Base-by-base conservation (phyloP, 2,797 vertebrate species). In the Antrozous pallidus region DNA sequence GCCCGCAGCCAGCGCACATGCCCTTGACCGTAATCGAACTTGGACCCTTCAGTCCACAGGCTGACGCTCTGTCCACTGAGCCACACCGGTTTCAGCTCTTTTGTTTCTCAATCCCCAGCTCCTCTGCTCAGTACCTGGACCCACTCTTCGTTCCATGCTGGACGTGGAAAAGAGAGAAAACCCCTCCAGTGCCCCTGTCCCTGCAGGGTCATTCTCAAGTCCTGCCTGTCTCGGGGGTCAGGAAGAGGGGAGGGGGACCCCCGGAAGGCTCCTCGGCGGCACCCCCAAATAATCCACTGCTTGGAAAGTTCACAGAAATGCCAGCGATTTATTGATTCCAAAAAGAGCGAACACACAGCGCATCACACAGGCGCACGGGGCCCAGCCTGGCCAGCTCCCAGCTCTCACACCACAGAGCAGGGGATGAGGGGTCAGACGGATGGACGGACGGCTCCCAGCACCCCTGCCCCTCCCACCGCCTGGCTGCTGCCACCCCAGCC, bases 311-410 rank as follows among this genome's bases (percentile, higher is more conserved):
- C 58, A 24, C 42, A 65, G 79, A 81, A 24, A 81, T 65, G 79
- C 40, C 79, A 81, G 58, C 79, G 9, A 63, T 81, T 81, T 81
- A 81, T 81, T 81, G 58, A 33, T 33, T 65, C 33, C 79, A 11
- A 33, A 75, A 75, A 65, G 33, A 81, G 79, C 79, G 10, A 65
- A 33, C 65, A 47, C 56, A 65, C 8, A 81, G 79, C 58, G 6
- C 6, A 33, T 47, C 40, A 47, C 79, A 65, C 40, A 47, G 40
- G 78, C 31, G 0, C 2, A 3, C 20, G 8, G 40, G 18, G 79
- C 31, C 56, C 1, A 7, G 31, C 40, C 40, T 14, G 11, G 31
- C 28, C 28, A 5, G 79, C 28, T 5, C 54, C 2, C 8, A 33
- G 40, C 58, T 17, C 7, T 24, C 10, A 33, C 61, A 8, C 61